Evolutionary conservation across 1,140 invertebrate genomes (phyloP).

Genomic region (Drosophila asahinai): DNA sequence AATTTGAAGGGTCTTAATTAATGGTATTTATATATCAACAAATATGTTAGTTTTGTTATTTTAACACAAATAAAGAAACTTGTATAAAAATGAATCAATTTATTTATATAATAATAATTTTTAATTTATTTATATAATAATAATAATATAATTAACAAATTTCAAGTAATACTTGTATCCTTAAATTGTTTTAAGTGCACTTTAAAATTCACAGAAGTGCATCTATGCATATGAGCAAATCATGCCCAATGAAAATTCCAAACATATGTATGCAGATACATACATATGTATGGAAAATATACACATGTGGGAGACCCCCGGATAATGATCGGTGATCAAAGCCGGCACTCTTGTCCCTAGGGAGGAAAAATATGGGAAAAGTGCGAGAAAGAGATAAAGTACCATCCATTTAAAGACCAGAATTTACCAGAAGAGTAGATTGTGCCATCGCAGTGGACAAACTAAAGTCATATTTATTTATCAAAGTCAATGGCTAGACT

Average conservation of each 20-base stretch:
- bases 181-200: not conserved
- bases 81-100: too few species aligned
- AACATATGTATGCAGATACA: not conserved
- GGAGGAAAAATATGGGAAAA: not conserved
- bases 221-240: conserved; percentile 18
- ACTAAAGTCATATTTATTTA: conserved; percentile 46
- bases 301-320: conserved; percentile 21
- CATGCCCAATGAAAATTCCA: conserved; percentile 17
- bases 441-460: conserved; percentile 13
- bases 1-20: too few species aligned
- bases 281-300: not conserved
- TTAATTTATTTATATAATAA: too few species aligned
- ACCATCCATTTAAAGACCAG: not conserved
- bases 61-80: too few species aligned
- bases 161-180: not conserved
- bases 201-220: not conserved
- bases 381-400: too few species aligned
- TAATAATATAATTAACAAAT: not conserved
- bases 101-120: too few species aligned
- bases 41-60: too few species aligned
- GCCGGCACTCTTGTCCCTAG: conserved; percentile 11
- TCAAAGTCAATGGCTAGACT: conserved; percentile 48
- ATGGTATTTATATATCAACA: too few species aligned
- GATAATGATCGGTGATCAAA: conserved; percentile 13
- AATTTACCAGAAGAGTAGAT: conserved; percentile 15